Conservation (phyloP, 2,888 invertebrate species). For the Perizoma affinitatum region DNA sequence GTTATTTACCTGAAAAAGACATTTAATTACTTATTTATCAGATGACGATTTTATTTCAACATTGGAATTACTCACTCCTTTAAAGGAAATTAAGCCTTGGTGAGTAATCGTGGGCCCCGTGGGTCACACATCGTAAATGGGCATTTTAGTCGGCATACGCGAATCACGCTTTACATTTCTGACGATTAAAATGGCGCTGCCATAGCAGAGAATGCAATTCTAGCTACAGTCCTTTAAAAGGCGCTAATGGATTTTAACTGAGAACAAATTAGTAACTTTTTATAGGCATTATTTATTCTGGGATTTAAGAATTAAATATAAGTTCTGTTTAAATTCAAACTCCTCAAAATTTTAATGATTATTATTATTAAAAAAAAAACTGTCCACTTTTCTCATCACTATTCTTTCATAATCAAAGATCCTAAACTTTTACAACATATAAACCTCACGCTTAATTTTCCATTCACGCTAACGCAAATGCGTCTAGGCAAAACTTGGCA, state of each 20-base stretch:
- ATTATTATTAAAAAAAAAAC: too few relatives aligned
- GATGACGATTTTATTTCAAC: slow-evolving; percentile 23
- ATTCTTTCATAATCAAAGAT: neutral
- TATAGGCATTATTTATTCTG: neutral
- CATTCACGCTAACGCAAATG: too few relatives aligned
- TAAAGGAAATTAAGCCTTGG: slow-evolving; percentile 29
- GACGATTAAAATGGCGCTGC: slow-evolving; percentile 17
- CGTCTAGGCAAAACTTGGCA: too few relatives aligned
- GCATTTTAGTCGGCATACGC: slow-evolving; percentile 32
- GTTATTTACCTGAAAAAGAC: slow-evolving; percentile 22
- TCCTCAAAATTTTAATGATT: neutral
- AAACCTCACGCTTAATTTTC: too few relatives aligned
- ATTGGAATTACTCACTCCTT: slow-evolving; percentile 25
- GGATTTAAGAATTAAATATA: slow-evolving; percentile 6
- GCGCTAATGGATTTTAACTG: slow-evolving; percentile 14
- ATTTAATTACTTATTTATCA: slow-evolving; percentile 29
- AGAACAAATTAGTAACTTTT: slow-evolving; percentile 1
- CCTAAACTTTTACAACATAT: neutral
- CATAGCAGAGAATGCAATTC: slow-evolving; percentile 6
- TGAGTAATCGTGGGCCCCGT: slow-evolving; percentile 39
- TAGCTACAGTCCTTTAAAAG: slow-evolving; percentile 10
- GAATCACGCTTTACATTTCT: slow-evolving; percentile 19
- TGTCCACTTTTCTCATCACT: neutral
- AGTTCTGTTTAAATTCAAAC: neutral
- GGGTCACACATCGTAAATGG: slow-evolving; percentile 39